Percentiles rank a stretch among this genome's conserved stretches.
Conservation (phyloP, 2,888 invertebrate species). For the Branchellion lobata region DNA sequence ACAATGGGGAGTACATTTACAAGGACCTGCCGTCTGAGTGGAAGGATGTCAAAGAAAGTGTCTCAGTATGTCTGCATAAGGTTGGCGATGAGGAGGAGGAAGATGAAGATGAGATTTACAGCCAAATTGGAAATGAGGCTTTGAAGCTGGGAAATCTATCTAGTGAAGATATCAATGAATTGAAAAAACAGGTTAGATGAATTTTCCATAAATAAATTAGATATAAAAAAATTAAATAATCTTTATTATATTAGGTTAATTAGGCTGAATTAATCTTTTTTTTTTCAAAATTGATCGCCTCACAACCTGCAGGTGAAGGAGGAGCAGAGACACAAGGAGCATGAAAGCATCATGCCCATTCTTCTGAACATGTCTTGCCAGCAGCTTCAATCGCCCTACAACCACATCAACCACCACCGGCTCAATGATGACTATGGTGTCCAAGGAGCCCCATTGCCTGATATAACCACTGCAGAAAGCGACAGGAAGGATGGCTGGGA, state of each 20-base stretch:
- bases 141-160: constrained; percentile 21
- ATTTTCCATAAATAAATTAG: not conserved
- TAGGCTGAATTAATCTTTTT: no score
- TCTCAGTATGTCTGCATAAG: not conserved
- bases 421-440: not conserved
- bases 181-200: constrained; percentile 23
- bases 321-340: constrained; percentile 52
- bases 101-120: constrained; percentile 4
- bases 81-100: not conserved
- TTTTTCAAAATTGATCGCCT: no score
- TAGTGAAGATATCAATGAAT: constrained; percentile 23
- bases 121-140: constrained; percentile 28
- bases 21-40: not conserved
- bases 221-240: not conserved
- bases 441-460: not conserved
- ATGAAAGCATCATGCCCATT: constrained; percentile 49
- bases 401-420: constrained; percentile 20
- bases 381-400: constrained; percentile 45
- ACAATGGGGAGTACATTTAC: not conserved
- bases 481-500: not conserved
- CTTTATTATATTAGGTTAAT: no score
- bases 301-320: constrained; percentile 53
- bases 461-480: not conserved
- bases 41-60: not conserved
- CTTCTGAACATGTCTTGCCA: constrained; percentile 44